Base-by-base conservation (phyloP, 2,113 vertebrate genomes). In the Melanerpes formicivorus region DNA sequence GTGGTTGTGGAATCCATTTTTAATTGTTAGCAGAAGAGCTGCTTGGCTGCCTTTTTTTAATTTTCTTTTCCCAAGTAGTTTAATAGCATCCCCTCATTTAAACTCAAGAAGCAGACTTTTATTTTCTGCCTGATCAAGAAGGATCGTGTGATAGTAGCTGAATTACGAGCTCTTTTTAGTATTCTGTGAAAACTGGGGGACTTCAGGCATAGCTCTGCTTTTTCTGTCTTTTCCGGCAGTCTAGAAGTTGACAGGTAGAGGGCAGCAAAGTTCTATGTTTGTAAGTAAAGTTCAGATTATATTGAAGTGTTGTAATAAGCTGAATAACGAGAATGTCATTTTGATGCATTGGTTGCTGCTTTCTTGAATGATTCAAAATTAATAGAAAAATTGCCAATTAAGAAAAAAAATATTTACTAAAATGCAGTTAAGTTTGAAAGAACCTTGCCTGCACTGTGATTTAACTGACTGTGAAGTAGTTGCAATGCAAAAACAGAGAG, bases 191-290 rank as follows among this genome's bases (percentile, higher is more conserved):
- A 86, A 37, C 25, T 32, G 54, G 52, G 54, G 13, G 15, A 7
- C 32, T 77, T 73, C 0, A 10, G 18, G 16, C 14, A 4, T 12
- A 10, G 6, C 59, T 80, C 10, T 15, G 22, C 5, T 67, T 75
- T 88, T 89, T 46, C 27, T 18, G 8, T 67, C 44, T 66, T 76
- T 59, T 76, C 19, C 7, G 30, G 10, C 27, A 90, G 7, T 96
- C 89, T 92, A 80, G 18, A 25, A 55, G 70, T 22, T 67, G 85
- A 62, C 90, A 48, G 86, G 97, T 92, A 98, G 98, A 93, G 97
- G 98, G 97, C 97, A 98, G 97, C 97, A 98, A 96, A 97, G 91
- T 34, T 89, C 89, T 60, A 95, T 63, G 11, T 93, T 89, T 94
- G 40, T 95, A 81, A 93, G 29, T 44, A 23, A 21, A 27, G 15